Base-by-base conservation (phyloP, 2,113 vertebrate genomes). In the Hylia prasina region DNA sequence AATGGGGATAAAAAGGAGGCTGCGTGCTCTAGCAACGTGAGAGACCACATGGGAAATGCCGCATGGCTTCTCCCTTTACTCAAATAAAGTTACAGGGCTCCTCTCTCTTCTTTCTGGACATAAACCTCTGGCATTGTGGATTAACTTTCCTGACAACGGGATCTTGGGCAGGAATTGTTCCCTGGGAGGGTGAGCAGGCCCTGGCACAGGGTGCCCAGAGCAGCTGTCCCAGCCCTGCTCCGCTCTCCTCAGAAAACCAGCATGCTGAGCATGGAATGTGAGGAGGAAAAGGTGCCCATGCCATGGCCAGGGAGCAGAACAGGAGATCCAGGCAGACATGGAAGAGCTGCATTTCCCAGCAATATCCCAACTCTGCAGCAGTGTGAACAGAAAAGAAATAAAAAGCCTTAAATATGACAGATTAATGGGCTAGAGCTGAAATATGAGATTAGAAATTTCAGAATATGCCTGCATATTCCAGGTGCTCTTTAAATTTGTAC, bases 401-500 rank as follows among this genome's bases (percentile, higher is more conserved):
- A 47, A 92, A 90, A 60, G 78, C 35, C 77, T 80, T 81, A 90
- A 90, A 92, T 65, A 33, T 56, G 94, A 90, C 93, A 95, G 85
- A 96, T 92, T 83, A 80, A 96, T 92, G 85, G 50, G 57, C 24
- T 70, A 51, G 39, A 60, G 58, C 68, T 96, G 94, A 97, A 96
- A 96, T 73, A 96, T 10, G 87, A 88, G 82, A 96, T 82, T 45
- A 86, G 75, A 70, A 92, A 58, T 77, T 96, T 90, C 71, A 92
- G 90, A 91, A 95, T 95, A 82, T 83, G 63, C 71, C 87, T 66
- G 82, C 63, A 42, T 80, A 86, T 95, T 96, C 81, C 90, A 93
- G 85, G 78, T 80, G 68, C 92, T 97, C 90, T 96, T 94, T 87
- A 93, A 82, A 80, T 88, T 73, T 93, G 66, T 80, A 85, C 84